Conservation (phyloP, 2,888 invertebrate genomes). For the Lasioglossum marginatum region DNA sequence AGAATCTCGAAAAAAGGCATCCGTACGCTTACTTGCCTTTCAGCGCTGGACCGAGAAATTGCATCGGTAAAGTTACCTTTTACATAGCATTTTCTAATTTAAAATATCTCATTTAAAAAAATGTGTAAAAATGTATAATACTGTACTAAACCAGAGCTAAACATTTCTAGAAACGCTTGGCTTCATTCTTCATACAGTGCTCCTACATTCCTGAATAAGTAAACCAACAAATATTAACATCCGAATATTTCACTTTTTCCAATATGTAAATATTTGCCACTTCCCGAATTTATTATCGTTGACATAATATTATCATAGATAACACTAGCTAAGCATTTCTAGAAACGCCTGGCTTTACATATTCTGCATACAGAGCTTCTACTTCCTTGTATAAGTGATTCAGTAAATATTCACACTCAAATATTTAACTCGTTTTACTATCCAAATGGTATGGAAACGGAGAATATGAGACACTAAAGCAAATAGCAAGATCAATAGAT, state of each 20-base stretch:
- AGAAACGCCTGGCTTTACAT: neutral
- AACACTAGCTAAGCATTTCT: neutral
- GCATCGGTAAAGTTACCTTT: conserved; percentile 82
- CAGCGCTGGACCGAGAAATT: conserved; percentile 87
- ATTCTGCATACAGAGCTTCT: neutral
- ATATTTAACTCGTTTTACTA: neutral
- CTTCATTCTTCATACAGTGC: neutral
- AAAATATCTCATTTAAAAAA: no score
- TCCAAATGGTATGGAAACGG: neutral
- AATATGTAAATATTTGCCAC: no score
- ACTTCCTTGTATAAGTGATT: neutral
- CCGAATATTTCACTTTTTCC: no score
- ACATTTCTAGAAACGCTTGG: neutral
- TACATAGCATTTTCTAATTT: neutral
- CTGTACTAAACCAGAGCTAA: neutral
- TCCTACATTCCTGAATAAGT: neutral
- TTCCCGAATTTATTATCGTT: no score
- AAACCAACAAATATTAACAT: neutral
- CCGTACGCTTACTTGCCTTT: conserved; percentile 87
- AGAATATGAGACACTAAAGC: neutral
- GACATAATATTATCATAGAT: no score
- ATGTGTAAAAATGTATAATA: neutral
- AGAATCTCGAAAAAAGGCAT: conserved; percentile 85
- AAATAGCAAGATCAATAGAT: no score
- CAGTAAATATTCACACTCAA: neutral